Conservation (phyloP, 1,140 invertebrate genomes). For the Drosophila pseudoobscura region DNA sequence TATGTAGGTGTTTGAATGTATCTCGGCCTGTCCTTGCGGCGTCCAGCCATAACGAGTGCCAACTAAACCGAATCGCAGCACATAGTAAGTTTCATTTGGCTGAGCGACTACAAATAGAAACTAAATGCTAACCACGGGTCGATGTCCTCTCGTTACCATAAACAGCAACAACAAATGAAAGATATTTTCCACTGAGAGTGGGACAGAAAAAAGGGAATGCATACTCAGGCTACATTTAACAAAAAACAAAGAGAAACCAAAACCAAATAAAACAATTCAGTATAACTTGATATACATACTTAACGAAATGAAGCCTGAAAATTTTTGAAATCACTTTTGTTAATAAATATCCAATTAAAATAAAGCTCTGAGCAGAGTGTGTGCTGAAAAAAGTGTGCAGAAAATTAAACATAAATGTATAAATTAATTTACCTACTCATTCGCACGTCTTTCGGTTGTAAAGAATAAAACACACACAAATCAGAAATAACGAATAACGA, state of each 20-base stretch:
- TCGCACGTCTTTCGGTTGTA: slow-evolving; percentile 72
- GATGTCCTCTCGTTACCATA: slow-evolving; percentile 19
- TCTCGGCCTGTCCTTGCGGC: slow-evolving; percentile 28
- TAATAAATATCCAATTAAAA: slow-evolving; percentile 68
- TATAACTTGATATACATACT: not conserved
- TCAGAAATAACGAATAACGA: slow-evolving; percentile 39
- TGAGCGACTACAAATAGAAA: slow-evolving; percentile 38
- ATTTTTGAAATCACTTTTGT: slow-evolving; percentile 61
- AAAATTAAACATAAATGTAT: slow-evolving; percentile 53
- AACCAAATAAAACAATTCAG: slow-evolving; percentile 28
- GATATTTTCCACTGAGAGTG: no score
- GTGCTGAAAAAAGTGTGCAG: slow-evolving; percentile 27
- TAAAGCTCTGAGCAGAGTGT: slow-evolving; percentile 44
- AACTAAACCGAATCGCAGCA: slow-evolving; percentile 19
- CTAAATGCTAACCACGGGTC: slow-evolving; percentile 21
- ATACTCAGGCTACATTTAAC: slow-evolving; percentile 17
- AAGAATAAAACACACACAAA: slow-evolving; percentile 22
- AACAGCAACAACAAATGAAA: not conserved
- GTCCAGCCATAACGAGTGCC: not conserved
- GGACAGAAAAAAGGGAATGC: slow-evolving; percentile 20
- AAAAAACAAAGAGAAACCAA: slow-evolving; percentile 19
- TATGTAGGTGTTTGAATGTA: slow-evolving; percentile 7
- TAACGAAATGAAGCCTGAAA: slow-evolving; percentile 14
- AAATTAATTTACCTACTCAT: slow-evolving; percentile 74
- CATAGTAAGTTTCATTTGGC: slow-evolving; percentile 24